phyloP scores from a whole-genome alignment of 1,140 invertebrate species.

The Sitobion miscanthi region DNA sequence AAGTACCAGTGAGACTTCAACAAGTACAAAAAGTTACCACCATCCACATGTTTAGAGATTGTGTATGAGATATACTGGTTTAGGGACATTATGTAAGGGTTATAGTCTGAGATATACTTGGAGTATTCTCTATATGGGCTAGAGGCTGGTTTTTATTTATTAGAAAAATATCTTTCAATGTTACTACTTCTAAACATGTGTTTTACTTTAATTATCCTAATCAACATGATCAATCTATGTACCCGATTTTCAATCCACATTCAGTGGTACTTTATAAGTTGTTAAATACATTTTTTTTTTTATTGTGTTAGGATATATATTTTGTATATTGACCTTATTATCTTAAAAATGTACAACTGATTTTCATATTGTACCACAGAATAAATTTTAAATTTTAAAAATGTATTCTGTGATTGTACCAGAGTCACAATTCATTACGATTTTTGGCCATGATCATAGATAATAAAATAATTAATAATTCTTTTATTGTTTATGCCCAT shows the following conservation, averaged over 20 bases:
- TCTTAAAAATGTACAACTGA: neutral
- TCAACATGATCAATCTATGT: neutral
- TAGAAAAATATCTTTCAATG: neutral
- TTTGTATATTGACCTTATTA: neutral
- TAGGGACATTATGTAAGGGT: neutral
- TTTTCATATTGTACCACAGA: neutral
- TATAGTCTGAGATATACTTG: neutral
- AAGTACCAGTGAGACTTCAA: neutral
- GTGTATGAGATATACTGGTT: neutral
- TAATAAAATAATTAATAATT: no score
- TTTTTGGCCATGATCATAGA: neutral
- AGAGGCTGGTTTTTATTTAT: constrained; percentile 24
- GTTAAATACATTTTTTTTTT: neutral
- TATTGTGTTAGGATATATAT: neutral
- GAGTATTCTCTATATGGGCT: neutral
- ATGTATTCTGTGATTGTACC: no score
- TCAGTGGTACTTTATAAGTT: neutral
- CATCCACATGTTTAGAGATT: constrained; percentile 11
- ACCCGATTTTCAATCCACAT: neutral
- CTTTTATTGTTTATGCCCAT: no score
- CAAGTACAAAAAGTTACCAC: neutral
- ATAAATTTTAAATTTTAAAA: no score
- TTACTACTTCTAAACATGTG: constrained; percentile 1
- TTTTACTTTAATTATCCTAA: neutral
- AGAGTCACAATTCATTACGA: neutral